phyloP scores from a whole-genome alignment of 2,113 vertebrate species.

The Ploceus nigricollis region DNA sequence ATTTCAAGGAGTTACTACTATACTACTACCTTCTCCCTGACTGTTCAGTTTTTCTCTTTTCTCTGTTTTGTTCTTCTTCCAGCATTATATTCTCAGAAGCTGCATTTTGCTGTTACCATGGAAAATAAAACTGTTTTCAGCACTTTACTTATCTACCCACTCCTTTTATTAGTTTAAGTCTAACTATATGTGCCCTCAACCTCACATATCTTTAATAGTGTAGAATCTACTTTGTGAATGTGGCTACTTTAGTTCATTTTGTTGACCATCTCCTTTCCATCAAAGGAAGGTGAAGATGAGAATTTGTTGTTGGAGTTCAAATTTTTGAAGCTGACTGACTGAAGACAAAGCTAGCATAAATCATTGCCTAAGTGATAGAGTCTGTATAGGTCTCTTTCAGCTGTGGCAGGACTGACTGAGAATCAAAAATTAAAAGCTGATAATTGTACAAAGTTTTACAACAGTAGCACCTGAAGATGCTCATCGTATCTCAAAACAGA shows the following conservation, averaged over 20 bases:
- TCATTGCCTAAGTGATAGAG: background rate
- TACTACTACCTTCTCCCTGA: background rate
- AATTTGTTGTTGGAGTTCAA: background rate
- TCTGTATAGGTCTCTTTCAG: background rate
- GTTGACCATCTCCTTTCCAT: background rate
- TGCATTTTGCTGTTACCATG: background rate
- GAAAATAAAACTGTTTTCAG: background rate
- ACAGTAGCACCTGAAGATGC: background rate
- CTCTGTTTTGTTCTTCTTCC: background rate
- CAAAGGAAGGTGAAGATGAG: background rate
- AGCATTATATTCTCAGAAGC: background rate
- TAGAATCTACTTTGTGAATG: background rate
- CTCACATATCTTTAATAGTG: background rate
- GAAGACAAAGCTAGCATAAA: background rate
- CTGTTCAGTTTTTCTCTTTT: background rate
- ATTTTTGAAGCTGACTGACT: background rate
- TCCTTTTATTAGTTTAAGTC: background rate
- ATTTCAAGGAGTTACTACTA: background rate
- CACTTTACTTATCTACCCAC: background rate
- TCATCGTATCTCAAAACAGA: background rate
- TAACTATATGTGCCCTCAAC: background rate
- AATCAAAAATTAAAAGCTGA: background rate
- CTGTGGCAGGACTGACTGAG: background rate
- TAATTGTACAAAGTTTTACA: background rate
- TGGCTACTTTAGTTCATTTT: background rate